Evolutionary conservation across 2,888 invertebrate species (phyloP).

Genomic region (Caradrina kadenii): DNA sequence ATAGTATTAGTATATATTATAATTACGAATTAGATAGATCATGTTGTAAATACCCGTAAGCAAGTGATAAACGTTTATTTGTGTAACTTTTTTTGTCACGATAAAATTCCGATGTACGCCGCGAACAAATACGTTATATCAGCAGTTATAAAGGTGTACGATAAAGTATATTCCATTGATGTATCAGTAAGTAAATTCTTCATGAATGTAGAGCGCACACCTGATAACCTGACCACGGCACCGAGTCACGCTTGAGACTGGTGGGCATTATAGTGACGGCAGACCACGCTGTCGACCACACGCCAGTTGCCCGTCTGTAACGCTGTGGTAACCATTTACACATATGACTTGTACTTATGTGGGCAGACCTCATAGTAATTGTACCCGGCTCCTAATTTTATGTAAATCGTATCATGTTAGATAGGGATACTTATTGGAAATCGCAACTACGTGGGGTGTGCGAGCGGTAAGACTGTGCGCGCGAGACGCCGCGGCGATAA

Average conservation of each 20-base stretch:
- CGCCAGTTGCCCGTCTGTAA: too few relatives aligned
- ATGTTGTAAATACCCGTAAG: conserved; percentile 59
- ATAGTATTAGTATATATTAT: conserved; percentile 35
- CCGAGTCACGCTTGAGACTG: background rate
- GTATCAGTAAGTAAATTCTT: conserved; percentile 20
- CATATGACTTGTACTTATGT: background rate
- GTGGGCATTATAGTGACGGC: background rate
- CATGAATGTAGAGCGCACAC: conserved; percentile 2
- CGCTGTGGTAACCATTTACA: too few relatives aligned
- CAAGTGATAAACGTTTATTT: conserved; percentile 50
- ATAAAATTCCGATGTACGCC: conserved; percentile 21
- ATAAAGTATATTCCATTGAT: background rate
- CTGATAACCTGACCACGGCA: background rate
- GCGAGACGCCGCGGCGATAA: conserved; percentile 42
- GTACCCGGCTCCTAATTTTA: background rate
- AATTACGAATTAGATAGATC: conserved; percentile 51
- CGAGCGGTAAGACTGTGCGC: conserved; percentile 28
- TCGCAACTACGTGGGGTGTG: conserved; percentile 19
- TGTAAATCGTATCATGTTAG: conserved; percentile 33
- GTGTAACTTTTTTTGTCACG: conserved; percentile 34
- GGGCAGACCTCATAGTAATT: background rate
- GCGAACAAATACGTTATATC: too few relatives aligned
- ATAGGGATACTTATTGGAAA: conserved; percentile 32
- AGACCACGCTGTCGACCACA: too few relatives aligned
- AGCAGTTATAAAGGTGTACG: too few relatives aligned